Percentiles rank a stretch among this genome's conserved stretches.
phyloP scores from a whole-genome alignment of 2,888 invertebrate species.

The Callyntrura sp. region DNA sequence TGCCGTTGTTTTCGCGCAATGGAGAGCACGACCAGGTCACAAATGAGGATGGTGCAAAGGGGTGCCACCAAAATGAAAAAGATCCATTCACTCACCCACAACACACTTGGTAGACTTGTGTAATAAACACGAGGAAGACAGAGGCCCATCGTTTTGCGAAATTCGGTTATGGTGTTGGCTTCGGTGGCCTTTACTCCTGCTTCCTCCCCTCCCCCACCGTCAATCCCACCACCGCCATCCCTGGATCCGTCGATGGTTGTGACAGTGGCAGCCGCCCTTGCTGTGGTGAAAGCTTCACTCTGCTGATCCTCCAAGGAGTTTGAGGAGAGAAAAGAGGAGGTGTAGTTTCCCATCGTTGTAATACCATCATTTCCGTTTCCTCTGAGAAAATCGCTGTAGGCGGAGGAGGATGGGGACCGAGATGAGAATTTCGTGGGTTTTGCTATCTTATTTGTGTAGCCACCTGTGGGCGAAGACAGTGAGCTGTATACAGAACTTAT shows the following conservation, averaged over 20 bases:
- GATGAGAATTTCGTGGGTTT: background rate
- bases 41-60: constrained; percentile 83
- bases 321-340: background rate
- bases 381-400: background rate
- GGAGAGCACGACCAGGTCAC: constrained; percentile 85
- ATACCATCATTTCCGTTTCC: background rate
- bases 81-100: constrained; percentile 83
- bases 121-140: constrained; percentile 82
- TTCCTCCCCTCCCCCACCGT: background rate
- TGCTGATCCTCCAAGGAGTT: background rate
- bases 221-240: background rate
- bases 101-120: constrained; percentile 81
- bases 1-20: constrained; percentile 91
- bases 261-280: too few species aligned
- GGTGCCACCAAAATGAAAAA: constrained; percentile 84
- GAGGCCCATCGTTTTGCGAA: constrained; percentile 79
- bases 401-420: background rate
- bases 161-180: constrained; percentile 72
- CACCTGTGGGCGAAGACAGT: background rate
- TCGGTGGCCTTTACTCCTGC: background rate
- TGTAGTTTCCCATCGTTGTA: constrained; percentile 1
- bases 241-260: background rate
- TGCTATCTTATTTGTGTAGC: background rate
- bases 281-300: too few species aligned
- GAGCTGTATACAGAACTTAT: constrained; percentile 6